Conservation (phyloP, 2,113 vertebrate genomes). For the Candoia aspera region DNA sequence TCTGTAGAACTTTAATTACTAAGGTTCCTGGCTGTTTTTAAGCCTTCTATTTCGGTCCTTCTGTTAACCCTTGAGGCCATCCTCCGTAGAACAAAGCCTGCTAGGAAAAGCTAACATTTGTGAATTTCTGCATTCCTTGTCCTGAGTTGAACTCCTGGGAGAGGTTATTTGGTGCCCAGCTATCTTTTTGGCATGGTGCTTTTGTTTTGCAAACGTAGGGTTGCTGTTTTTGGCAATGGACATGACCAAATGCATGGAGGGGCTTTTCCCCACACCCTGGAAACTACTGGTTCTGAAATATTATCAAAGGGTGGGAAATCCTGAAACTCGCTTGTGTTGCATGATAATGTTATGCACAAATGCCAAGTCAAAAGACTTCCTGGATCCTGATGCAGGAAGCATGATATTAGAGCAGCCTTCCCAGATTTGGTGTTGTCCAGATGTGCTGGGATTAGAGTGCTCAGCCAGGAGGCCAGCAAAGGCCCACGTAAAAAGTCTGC, state of each 20-base stretch:
- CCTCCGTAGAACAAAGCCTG: not conserved
- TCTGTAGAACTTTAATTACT: not conserved
- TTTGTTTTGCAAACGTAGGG: not conserved
- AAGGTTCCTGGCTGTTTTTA: not conserved
- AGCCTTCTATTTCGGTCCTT: not conserved
- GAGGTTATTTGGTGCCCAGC: not conserved
- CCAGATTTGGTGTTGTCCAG: not conserved
- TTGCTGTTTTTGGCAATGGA: not conserved
- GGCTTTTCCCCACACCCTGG: not conserved
- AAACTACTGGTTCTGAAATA: not conserved
- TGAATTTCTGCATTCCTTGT: not conserved
- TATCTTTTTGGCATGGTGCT: not conserved
- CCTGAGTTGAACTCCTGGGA: not conserved
- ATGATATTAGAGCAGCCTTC: not conserved
- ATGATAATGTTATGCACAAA: not conserved
- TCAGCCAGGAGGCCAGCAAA: not conserved
- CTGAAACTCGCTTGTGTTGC: not conserved
- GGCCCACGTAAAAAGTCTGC: not conserved
- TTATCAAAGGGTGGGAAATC: not conserved
- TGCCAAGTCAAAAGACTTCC: not conserved
- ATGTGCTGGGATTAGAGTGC: not conserved
- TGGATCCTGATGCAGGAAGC: not conserved
- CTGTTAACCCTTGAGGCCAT: not conserved
- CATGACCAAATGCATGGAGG: not conserved
- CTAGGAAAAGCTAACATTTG: not conserved